phyloP scores from a whole-genome alignment of 2,797 vertebrate species.

The Anabas testudineus region DNA sequence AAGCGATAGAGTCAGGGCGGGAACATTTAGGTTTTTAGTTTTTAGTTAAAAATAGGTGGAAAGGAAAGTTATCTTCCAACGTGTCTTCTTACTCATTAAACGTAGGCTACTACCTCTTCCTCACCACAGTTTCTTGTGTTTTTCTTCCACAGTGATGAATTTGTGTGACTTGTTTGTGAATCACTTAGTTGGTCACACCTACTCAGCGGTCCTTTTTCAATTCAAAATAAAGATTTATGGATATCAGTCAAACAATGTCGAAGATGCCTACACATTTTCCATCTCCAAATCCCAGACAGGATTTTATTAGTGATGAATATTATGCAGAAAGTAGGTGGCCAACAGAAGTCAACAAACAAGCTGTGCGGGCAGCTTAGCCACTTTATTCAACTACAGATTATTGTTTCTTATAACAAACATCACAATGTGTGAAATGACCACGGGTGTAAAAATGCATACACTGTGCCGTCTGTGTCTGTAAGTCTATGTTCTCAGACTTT shows the following conservation, averaged over 20 bases:
- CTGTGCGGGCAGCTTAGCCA: constrained; percentile 25
- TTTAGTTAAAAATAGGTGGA: constrained; percentile 23
- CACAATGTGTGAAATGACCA: constrained; percentile 51
- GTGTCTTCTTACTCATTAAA: constrained; percentile 53
- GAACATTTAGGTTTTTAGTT: constrained; percentile 11
- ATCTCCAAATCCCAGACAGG: constrained; percentile 48
- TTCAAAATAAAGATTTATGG: constrained; percentile 53
- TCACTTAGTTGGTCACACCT: constrained; percentile 55
- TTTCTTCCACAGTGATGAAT: constrained; percentile 50
- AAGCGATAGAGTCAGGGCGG: not conserved
- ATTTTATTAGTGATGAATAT: constrained; percentile 33
- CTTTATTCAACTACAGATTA: constrained; percentile 30
- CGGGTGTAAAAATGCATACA: constrained; percentile 47
- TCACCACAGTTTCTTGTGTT: constrained; percentile 22
- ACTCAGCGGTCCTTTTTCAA: constrained; percentile 58
- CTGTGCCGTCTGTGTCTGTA: constrained; percentile 24
- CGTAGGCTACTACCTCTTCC: constrained; percentile 31
- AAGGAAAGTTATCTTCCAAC: constrained; percentile 39
- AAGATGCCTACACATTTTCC: constrained; percentile 64
- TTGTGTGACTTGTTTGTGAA: constrained; percentile 56
- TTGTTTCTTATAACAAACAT: constrained; percentile 48
- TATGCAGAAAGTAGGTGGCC: constrained; percentile 45
- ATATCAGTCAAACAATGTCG: constrained; percentile 48
- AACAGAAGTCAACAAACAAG: constrained; percentile 22
- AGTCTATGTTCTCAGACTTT: constrained; percentile 53